phyloP scores from a whole-genome alignment of 2,888 invertebrate genomes.

The Biston betularia region DNA sequence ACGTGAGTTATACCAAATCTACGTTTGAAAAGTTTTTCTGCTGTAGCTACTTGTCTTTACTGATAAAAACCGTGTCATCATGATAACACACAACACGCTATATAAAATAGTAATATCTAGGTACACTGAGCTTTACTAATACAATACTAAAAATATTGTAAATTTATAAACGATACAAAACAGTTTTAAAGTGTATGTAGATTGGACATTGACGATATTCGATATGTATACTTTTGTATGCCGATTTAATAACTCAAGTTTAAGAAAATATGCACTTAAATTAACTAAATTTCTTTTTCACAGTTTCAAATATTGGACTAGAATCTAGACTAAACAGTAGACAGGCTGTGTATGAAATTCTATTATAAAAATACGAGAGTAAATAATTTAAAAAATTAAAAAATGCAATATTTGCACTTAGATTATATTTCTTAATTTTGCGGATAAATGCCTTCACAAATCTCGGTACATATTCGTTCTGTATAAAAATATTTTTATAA shows the following conservation, averaged over 20 bases:
- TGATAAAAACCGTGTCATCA: background rate
- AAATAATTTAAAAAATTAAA: background rate
- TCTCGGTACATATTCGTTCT: constrained; percentile 7
- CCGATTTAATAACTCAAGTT: background rate
- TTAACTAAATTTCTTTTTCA: background rate
- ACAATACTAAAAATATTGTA: constrained; percentile 2
- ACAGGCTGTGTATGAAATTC: constrained; percentile 3
- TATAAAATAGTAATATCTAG: constrained; percentile 6
- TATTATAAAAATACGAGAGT: background rate
- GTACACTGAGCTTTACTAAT: constrained; percentile 7
- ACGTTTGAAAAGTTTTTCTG: too few species aligned
- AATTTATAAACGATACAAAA: background rate
- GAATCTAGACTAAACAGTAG: constrained; percentile 13
- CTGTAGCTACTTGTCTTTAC: constrained; percentile 3
- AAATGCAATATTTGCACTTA: background rate
- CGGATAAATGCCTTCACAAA: constrained; percentile 21
- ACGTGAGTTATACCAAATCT: too few species aligned
- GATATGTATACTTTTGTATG: constrained; percentile 24
- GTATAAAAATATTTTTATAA: constrained; percentile 17
- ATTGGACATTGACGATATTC: constrained; percentile 15
- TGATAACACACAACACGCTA: constrained; percentile 2
- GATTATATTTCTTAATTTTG: constrained; percentile 1
- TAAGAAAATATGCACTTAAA: background rate
- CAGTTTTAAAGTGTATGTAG: background rate
- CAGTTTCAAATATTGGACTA: constrained; percentile 16